Evolutionary conservation across 2,888 invertebrate species (phyloP), one percentile per base, ranked within the genome.

Genomic region (Strigamia maritima): DNA sequence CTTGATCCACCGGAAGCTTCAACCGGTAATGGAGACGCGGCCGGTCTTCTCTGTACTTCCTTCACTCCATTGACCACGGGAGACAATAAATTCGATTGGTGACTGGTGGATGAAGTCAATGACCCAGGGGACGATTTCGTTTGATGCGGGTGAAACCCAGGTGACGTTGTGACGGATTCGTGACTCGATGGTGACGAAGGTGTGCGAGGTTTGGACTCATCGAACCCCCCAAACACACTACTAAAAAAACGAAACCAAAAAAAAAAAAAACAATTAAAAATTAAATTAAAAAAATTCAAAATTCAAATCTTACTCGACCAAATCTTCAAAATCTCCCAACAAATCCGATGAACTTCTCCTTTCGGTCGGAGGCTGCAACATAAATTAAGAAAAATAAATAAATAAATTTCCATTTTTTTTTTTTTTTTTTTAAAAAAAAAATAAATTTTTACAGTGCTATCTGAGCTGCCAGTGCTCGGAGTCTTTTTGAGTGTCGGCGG

Each of bases 401-500:
- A n/a, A n/a, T n/a, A n/a, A n/a, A n/a, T n/a, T n/a, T n/a, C n/a
- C n/a, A n/a, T n/a, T n/a, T n/a, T n/a, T 2, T 7, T 31, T 31
- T n/a, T n/a, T n/a, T n/a, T n/a, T n/a, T n/a, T n/a, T n/a, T n/a
- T n/a, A n/a, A n/a, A 75, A 31, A 28, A 8, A 7, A 31, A 12
- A 76, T 3, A 44, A 44, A 4, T 40, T 4, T 77, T 60, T 80
- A 79, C 76, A 79, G 65, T 44, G 40, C 80, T 80, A 44, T 81
- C 81, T 7, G 80, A 80, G 28, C 81, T 81, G 14, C 81, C 80
- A 26, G 80, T 81, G 76, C 81, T 81, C 28, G 82, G 81, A 19
- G 81, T 81, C 65, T 82, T 82, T 79, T 83, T 82, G 81, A 85
- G 85, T 7, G 86, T 85, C 12, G 88, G 87, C 24, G 86, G 86